A percentile compares a stretch with the other conserved stretches of the same genome.
Conservation (phyloP, 2,113 vertebrate genomes). For the Stegastes partitus region DNA sequence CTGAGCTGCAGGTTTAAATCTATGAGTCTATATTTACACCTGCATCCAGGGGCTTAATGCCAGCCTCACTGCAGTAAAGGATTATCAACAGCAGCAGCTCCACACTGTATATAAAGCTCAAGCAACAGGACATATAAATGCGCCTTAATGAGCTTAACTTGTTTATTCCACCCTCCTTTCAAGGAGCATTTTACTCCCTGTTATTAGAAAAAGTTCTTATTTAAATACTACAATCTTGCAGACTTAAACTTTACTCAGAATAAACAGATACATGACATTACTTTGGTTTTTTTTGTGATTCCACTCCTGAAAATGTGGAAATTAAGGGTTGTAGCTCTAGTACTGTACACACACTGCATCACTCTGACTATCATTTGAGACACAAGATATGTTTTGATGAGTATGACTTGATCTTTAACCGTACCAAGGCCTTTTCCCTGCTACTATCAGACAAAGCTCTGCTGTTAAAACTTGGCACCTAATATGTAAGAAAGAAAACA, state of each 20-base stretch:
- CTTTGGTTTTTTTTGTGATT: neutral
- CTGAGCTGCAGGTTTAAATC: slow-evolving; percentile 44
- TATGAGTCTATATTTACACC: slow-evolving; percentile 68
- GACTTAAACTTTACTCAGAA: neutral
- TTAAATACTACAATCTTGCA: neutral
- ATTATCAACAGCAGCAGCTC: slow-evolving; percentile 62
- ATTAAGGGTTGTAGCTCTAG: neutral
- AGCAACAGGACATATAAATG: slow-evolving; percentile 57
- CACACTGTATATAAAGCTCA: slow-evolving; percentile 36
- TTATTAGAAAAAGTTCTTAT: neutral
- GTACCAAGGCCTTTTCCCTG: neutral
- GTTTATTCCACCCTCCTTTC: slow-evolving; percentile 39
- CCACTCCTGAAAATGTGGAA: neutral
- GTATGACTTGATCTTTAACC: neutral
- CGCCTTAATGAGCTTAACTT: slow-evolving; percentile 69
- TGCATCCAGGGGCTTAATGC: slow-evolving; percentile 59
- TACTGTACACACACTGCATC: neutral
- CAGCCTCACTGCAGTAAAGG: slow-evolving; percentile 39
- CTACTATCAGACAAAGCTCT: neutral
- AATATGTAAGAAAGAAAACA: neutral
- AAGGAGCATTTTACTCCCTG: neutral
- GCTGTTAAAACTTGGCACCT: neutral
- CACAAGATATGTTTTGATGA: neutral
- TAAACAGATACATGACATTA: neutral
- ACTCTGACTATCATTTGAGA: neutral